A percentile compares a stretch with the other conserved stretches of the same genome.
phyloP scores from a whole-genome alignment of 2,113 vertebrate genomes.

The Ginglymostoma cirratum region DNA sequence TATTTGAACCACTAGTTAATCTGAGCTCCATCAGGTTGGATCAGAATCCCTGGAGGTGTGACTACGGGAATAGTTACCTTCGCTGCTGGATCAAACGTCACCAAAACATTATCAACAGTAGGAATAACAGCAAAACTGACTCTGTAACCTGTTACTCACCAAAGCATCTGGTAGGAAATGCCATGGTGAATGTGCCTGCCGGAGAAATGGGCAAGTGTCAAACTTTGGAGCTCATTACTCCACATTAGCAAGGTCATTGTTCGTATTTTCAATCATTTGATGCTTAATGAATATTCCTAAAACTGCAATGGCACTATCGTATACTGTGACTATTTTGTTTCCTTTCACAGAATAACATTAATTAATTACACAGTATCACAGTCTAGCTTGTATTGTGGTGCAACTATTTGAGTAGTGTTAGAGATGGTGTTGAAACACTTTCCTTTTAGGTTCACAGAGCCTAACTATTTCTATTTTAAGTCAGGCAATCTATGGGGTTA shows the following conservation, averaged over 20 bases:
- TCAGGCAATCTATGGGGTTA: neutral
- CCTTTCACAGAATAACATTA: neutral
- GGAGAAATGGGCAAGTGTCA: neutral
- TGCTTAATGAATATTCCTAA: neutral
- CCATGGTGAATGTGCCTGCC: neutral
- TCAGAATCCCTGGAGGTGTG: slow-evolving; percentile 14
- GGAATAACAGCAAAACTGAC: neutral
- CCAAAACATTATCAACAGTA: neutral
- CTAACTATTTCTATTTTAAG: neutral
- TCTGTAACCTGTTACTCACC: neutral
- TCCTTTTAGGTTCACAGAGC: neutral
- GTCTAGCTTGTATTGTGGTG: neutral
- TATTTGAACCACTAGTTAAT: neutral
- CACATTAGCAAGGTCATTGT: neutral
- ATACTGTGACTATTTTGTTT: neutral
- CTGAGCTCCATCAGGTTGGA: neutral
- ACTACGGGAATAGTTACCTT: slow-evolving; percentile 10
- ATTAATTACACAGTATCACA: neutral
- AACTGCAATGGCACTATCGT: neutral
- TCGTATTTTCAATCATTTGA: neutral
- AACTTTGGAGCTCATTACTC: neutral
- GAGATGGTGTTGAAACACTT: neutral
- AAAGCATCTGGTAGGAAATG: neutral
- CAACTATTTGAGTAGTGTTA: neutral
- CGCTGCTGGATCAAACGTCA: neutral